phyloP scores from a whole-genome alignment of 2,797 vertebrate species.

The Sebastes glaucus region DNA sequence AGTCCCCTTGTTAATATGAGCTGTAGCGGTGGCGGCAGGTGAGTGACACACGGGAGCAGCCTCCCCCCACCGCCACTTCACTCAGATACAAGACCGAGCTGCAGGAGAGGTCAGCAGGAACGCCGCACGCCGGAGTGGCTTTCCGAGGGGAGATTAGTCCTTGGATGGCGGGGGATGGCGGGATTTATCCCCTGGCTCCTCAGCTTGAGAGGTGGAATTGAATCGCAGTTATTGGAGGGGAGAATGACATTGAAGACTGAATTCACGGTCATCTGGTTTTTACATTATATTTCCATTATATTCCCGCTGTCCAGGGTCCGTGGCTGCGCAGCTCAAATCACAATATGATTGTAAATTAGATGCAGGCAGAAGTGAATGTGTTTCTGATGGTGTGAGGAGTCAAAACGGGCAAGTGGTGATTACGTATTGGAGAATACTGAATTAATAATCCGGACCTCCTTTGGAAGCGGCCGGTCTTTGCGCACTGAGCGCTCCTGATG shows the following conservation, averaged over 20 bases:
- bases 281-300: slow-evolving; percentile 72
- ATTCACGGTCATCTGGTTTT: slow-evolving; percentile 77
- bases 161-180: slow-evolving; percentile 42
- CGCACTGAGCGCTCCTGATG: slow-evolving; percentile 11
- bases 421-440: slow-evolving; percentile 26
- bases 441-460: slow-evolving; percentile 14
- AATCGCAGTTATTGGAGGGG: slow-evolving; percentile 66
- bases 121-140: slow-evolving; percentile 49
- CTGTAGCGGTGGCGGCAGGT: slow-evolving; percentile 55
- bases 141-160: slow-evolving; percentile 69
- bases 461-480: background rate
- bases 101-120: slow-evolving; percentile 71
- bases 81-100: slow-evolving; percentile 53
- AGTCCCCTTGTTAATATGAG: slow-evolving; percentile 72
- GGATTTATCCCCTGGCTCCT: slow-evolving; percentile 70
- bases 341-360: slow-evolving; percentile 48
- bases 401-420: slow-evolving; percentile 26
- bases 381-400: slow-evolving; percentile 35
- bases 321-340: slow-evolving; percentile 17
- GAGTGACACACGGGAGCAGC: slow-evolving; percentile 59
- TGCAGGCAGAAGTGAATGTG: slow-evolving; percentile 23
- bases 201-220: slow-evolving; percentile 67
- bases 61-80: background rate
- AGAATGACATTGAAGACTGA: slow-evolving; percentile 71
- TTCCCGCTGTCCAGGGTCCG: slow-evolving; percentile 22